phyloP scores from a whole-genome alignment of 2,113 vertebrate genomes.

The Triplophysa siluroides region DNA sequence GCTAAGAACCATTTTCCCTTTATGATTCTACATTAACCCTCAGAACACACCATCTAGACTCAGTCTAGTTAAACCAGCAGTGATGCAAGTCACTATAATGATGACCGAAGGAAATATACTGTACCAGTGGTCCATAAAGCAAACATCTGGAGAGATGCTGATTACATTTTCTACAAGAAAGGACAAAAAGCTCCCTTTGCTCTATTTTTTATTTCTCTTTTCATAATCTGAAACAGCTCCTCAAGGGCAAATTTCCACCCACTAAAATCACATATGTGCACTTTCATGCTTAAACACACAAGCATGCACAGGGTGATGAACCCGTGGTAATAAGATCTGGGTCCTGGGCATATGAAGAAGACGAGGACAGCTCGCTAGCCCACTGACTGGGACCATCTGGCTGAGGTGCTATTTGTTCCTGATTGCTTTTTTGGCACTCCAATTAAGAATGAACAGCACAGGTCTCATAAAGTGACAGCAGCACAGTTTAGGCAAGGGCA shows the following conservation, averaged over 20 bases:
- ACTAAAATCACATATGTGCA: conserved; percentile 1
- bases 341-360: conserved; percentile 5
- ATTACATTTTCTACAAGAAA: not conserved
- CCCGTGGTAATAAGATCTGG: conserved; percentile 35
- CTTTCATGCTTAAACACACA: conserved; percentile 22
- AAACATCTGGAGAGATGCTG: conserved; percentile 12
- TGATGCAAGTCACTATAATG: not conserved
- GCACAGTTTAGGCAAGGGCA: conserved; percentile 19
- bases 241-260: conserved; percentile 16
- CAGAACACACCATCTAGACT: not conserved
- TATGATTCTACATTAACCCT: conserved; percentile 9
- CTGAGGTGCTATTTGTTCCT: conserved; percentile 44
- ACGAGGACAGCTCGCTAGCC: conserved; percentile 26
- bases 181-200: not conserved
- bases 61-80: no score
- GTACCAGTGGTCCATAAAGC: conserved; percentile 7
- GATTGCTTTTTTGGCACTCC: conserved; percentile 46
- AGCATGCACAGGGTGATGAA: conserved; percentile 26
- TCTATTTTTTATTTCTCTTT: conserved; percentile 8
- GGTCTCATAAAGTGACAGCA: conserved; percentile 27
- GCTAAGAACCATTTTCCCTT: conserved; percentile 12
- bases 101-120: not conserved
- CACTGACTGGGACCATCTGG: conserved; percentile 55
- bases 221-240: conserved; percentile 16
- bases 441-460: conserved; percentile 43